Evolutionary conservation across 2,797 vertebrate species (phyloP), one percentile per base, ranked within the genome.

Genomic region (Tamandua tetradactyla): DNA sequence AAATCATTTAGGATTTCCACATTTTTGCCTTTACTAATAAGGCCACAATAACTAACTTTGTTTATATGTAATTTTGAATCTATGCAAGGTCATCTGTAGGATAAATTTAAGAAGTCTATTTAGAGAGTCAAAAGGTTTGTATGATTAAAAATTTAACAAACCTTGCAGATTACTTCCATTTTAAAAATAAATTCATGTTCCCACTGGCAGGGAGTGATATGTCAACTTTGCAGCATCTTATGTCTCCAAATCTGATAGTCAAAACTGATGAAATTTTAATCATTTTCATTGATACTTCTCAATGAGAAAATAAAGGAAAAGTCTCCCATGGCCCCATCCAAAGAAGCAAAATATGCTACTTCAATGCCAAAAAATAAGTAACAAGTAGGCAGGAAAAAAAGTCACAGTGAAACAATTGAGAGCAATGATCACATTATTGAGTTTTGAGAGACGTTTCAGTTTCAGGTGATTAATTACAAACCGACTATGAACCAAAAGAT

Each of bases 381-480:
- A 91, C 42, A 79, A 75, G 40, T 9, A 78, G 68, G 37, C 40
- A 93, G n/a, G 40, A 23, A 89, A 93, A 91, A 88, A 93, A 90
- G 74, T 93, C 80, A 94, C 61, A 84, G 75, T 42, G 62, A 97
- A 97, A 96, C 84, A 96, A 94, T 96, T 96, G 95, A 93, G 75
- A 96, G 76, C 83, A 95, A 94, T 97, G 94, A 91, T 84, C 71
- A 91, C 75, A 89, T 94, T 96, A 96, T 5, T 96, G 94, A 97
- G 71, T 94, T 92, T 95, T 78, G 62, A 96, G 94, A 97, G 93
- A 71, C 49, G 55, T 92, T 95, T 94, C 82, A 92, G 71, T 68
- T 92, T 92, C 49, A 80, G 91, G 86, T 95, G 94, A 96, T 94
- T 96, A 92, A 94, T 96, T 95, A 94, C 80, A 93, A 97, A 92